phyloP scores from a whole-genome alignment of 1,140 invertebrate genomes.

The Orius laevigatus region DNA sequence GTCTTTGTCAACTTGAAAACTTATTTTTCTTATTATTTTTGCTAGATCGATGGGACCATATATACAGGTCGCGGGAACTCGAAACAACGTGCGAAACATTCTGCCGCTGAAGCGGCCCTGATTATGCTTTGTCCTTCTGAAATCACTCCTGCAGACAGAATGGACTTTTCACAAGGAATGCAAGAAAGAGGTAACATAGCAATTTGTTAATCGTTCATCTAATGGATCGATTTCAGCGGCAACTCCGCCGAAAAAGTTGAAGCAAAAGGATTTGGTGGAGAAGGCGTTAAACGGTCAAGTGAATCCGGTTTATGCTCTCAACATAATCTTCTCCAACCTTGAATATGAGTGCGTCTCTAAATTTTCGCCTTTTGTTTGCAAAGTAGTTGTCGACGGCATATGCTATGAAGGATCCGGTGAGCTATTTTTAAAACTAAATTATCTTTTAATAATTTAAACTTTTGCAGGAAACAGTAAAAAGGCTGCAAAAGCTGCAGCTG shows the following conservation, averaged over 20 bases:
- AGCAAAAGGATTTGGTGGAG: background rate
- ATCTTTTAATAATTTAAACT: background rate
- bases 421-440: slow-evolving; percentile 14
- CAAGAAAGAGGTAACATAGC: slow-evolving; percentile 15
- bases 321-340: slow-evolving; percentile 68
- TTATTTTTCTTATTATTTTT: slow-evolving; percentile 12
- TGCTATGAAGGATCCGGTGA: slow-evolving; percentile 63
- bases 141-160: slow-evolving; percentile 20
- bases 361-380: slow-evolving; percentile 55
- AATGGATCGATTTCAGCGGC: background rate
- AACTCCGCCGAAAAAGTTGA: slow-evolving; percentile 14
- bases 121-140: slow-evolving; percentile 37
- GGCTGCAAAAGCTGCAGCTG: slow-evolving; percentile 70
- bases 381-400: slow-evolving; percentile 57
- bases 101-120: slow-evolving; percentile 56
- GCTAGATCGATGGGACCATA: slow-evolving; percentile 54
- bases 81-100: slow-evolving; percentile 64
- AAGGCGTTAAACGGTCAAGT: slow-evolving; percentile 38
- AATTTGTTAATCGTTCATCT: too few relatives aligned
- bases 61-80: slow-evolving; percentile 55
- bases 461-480: slow-evolving; percentile 68
- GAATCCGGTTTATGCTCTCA: slow-evolving; percentile 71
- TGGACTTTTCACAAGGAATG: slow-evolving; percentile 49
- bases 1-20: too few relatives aligned
- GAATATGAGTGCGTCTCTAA: slow-evolving; percentile 52